Conservation (phyloP, 2,113 vertebrate species). For the Lophius piscatorius region DNA sequence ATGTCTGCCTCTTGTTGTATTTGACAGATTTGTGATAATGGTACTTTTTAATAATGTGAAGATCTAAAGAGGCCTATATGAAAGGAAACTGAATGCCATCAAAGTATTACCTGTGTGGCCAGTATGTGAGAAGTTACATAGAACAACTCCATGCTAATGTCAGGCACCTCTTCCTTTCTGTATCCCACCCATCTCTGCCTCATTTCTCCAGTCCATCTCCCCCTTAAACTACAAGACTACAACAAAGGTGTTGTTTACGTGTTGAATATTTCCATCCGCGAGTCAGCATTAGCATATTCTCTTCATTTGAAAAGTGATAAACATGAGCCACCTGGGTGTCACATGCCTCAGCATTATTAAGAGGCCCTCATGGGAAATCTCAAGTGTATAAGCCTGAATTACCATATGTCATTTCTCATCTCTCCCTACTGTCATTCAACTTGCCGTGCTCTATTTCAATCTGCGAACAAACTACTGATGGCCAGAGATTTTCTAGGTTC, state of each 20-base stretch:
- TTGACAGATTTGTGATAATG: conserved; percentile 7
- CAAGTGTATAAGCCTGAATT: conserved; percentile 46
- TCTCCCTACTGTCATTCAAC: conserved; percentile 59
- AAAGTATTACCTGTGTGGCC: conserved; percentile 5
- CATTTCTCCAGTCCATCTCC: conserved; percentile 20
- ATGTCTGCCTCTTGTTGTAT: background rate
- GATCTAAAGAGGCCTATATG: conserved; percentile 3
- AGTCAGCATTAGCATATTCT: conserved; percentile 71
- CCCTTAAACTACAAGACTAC: conserved; percentile 2
- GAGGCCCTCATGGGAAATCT: conserved; percentile 60
- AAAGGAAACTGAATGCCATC: conserved; percentile 4
- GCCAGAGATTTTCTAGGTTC: conserved; percentile 34
- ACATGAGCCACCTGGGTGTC: conserved; percentile 61
- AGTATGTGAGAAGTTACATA: background rate
- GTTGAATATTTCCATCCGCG: conserved; percentile 59
- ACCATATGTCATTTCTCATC: conserved; percentile 74
- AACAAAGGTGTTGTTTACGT: conserved; percentile 52
- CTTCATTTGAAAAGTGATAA: conserved; percentile 64
- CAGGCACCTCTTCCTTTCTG: background rate
- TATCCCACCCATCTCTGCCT: background rate
- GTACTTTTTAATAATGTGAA: background rate
- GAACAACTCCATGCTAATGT: background rate
- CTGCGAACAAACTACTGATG: conserved; percentile 34
- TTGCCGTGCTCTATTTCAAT: conserved; percentile 37
- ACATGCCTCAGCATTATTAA: conserved; percentile 64